phyloP scores from a whole-genome alignment of 1,140 invertebrate species.

The Zaprionus tsacasi region DNA sequence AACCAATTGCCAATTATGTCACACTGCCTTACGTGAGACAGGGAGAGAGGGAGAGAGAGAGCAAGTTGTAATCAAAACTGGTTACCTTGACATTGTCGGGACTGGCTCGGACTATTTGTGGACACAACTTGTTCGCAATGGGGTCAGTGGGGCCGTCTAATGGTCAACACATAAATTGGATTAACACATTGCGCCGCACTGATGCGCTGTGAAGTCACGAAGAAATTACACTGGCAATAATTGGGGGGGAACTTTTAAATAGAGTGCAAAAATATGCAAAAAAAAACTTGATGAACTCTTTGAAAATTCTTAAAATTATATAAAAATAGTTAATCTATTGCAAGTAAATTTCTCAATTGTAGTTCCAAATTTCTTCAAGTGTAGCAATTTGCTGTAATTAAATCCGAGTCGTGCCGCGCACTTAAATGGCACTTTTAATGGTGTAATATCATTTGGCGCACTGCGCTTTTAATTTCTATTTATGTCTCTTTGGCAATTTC shows the following conservation, averaged over 20 bases:
- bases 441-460: slow-evolving; percentile 75
- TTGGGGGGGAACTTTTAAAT: neutral
- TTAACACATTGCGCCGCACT: slow-evolving; percentile 60
- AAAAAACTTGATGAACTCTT: no score
- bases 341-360: neutral
- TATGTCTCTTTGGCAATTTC: slow-evolving; percentile 77
- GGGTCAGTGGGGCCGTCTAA: slow-evolving; percentile 65
- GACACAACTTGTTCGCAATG: slow-evolving; percentile 37
- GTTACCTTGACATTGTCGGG: slow-evolving; percentile 75
- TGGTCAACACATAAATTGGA: slow-evolving; percentile 74
- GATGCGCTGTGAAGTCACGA: slow-evolving; percentile 33
- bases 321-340: neutral
- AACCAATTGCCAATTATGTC: slow-evolving; percentile 63
- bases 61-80: slow-evolving; percentile 70
- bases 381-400: slow-evolving; percentile 78
- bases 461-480: slow-evolving; percentile 80
- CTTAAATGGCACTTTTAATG: slow-evolving; percentile 81
- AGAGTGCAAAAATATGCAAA: neutral
- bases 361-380: neutral
- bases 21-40: slow-evolving; percentile 35
- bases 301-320: no score
- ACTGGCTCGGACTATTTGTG: slow-evolving; percentile 2
- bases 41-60: slow-evolving; percentile 16
- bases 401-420: slow-evolving; percentile 64
- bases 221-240: slow-evolving; percentile 42